Evolutionary conservation across 2,888 invertebrate genomes (phyloP), one percentile per base, ranked within the genome.

Genomic region (Caenorhabditis sp.): DNA sequence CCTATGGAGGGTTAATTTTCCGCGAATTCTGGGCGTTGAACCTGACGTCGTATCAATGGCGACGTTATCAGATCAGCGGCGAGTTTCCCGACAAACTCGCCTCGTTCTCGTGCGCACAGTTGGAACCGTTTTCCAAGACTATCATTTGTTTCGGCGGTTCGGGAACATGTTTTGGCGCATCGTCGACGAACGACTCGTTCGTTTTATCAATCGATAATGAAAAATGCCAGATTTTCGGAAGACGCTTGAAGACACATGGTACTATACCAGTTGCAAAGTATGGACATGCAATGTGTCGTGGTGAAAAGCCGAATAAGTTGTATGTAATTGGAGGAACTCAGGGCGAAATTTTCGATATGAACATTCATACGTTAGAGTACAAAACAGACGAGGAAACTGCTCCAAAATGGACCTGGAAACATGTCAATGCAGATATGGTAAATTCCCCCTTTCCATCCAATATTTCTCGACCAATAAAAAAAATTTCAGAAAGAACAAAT

Each of bases 321-420:
- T 84, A 82, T 59, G 58, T 81, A 23, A 59, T 83, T 59, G 84
- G 84, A 14, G 84, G 84, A 36, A 84, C 84, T 1, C 66, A 72
- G 10, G 84, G 84, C 0, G 67, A 62, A 31, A 50, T 69, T 10
- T 82, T 79, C 69, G 66, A 69, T 50, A 70, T 80, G 58, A 69
- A 77, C 54, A 69, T 82, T 1, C 63, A 69, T 58, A 37, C 53
- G 19, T 50, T 66, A 37, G 50, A 17, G 12, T 37, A 50, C 50
- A 17, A 50, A 17, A 3, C 14, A 3, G 14, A 19, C 17, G 53
- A 53, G 12, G 24, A 53, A 53, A 10, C 24, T 2, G 2, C 21
- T 21, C 8, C 17, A 53, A 8, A 53, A 23, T 55, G 55, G 55
- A 17, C 10, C 2, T 26, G 55, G 26, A 55, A 26, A 26, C 17